Base-by-base conservation (phyloP, 2,888 invertebrate species). In the Orthonychiurus folsomi region DNA sequence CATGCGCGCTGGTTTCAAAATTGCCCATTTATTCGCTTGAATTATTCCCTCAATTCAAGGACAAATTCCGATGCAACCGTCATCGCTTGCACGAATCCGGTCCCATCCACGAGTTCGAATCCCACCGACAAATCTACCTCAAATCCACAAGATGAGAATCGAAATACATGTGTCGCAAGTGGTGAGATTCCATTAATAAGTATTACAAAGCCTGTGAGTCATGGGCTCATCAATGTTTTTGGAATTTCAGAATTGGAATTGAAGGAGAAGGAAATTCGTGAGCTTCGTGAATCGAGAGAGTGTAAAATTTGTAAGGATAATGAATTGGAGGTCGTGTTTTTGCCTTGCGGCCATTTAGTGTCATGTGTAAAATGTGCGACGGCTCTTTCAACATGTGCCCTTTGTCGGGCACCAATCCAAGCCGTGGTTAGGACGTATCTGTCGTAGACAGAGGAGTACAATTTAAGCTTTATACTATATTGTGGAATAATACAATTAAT, bases 281-380 rank as follows among this genome's bases (percentile, higher is more conserved):
- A 86, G 75, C 77, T 93, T 62, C 89, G 86, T 74, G 93, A 93
- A 76, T 89, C 89, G 54, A 84, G 89, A 60, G 80, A 88, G 66
- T 95, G 95, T 78, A 94, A 93, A 80, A 89, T 96, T 73, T 96
- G 96, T 76, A 87, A 95, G 87, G 93, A 93, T 77, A 84, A 84
- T 70, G 93, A 94, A 80, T 87, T 93, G 67, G 86, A 86, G 59
- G 87, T 94, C 63, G 93, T 94, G 65, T 93, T 95, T 79, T 80
- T 95, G 72, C 95, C 95, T 20, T 96, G 96, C 78, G 92, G 93
- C 1, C 95, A 96, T 81, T 81, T 95, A 73, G 88, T 93, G 65
- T 88, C 91, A 63, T 95, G 96, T 76, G 85, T 86, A 61, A 87
- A 87, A 75, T 95, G 95, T 80, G 92, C 93, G 12, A 86, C 89